phyloP scores from a whole-genome alignment of 2,113 vertebrate genomes.

The Rhinolophus ferrumequinum region DNA sequence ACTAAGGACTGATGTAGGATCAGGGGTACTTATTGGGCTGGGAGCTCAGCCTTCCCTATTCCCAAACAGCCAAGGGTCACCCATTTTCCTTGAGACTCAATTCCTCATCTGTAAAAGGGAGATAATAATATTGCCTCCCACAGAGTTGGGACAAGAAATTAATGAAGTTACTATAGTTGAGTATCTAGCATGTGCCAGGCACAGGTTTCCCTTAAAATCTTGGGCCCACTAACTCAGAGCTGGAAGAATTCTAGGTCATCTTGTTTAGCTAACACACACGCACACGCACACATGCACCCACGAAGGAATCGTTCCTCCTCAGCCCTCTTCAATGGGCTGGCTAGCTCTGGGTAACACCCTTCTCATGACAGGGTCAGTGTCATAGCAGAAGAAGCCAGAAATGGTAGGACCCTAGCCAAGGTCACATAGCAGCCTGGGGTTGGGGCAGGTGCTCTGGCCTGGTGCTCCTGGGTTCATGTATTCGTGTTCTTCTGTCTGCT shows the following conservation, averaged over 20 bases:
- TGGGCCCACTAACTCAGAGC: neutral
- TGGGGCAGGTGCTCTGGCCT: neutral
- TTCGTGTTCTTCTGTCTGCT: neutral
- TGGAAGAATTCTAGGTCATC: neutral
- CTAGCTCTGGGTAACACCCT: neutral
- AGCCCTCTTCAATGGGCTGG: neutral
- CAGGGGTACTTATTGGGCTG: neutral
- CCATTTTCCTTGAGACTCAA: neutral
- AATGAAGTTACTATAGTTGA: neutral
- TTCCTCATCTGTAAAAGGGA: neutral
- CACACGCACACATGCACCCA: neutral
- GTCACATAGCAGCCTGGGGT: neutral
- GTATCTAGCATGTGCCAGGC: neutral
- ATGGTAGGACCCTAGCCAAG: neutral
- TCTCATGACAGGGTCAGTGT: neutral
- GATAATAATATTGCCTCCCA: neutral
- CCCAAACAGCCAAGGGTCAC: neutral
- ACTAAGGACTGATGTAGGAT: neutral
- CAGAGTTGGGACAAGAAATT: neutral
- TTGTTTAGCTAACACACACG: neutral
- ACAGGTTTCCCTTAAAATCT: conserved; percentile 43
- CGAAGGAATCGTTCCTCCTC: neutral
- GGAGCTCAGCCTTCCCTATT: neutral
- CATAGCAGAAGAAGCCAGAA: neutral
- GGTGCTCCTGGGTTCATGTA: neutral